Percentiles rank a stretch among this genome's conserved stretches.
phyloP scores from a whole-genome alignment of 2,113 vertebrate genomes.

The Vidua macroura region DNA sequence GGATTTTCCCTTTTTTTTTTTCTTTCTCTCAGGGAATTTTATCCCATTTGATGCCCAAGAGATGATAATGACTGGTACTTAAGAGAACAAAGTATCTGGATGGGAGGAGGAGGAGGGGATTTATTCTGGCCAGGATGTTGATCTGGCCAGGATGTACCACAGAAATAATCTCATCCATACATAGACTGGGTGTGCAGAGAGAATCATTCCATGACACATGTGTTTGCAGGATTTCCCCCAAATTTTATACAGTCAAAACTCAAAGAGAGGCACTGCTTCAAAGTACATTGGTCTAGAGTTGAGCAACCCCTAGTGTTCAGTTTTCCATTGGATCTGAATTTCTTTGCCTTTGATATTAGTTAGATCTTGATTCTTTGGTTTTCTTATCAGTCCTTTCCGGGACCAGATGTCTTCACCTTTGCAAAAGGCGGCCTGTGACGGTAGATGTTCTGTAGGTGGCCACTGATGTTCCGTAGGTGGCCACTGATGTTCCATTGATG shows the following conservation, averaged over 20 bases:
- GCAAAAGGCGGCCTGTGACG: background rate
- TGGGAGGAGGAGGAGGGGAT: background rate
- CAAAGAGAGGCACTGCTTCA: background rate
- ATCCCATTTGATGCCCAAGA: background rate
- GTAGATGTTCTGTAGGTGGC: background rate
- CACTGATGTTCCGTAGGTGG: too few relatives aligned
- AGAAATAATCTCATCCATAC: background rate
- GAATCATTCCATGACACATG: background rate
- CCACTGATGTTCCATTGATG: background rate
- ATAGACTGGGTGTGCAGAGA: too few relatives aligned
- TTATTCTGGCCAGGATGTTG: background rate
- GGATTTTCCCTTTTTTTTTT: background rate
- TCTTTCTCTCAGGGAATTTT: background rate
- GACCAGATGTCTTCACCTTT: background rate
- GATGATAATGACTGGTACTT: accelerated
- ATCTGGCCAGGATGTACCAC: background rate
- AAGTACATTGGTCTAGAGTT: background rate
- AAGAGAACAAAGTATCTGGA: background rate
- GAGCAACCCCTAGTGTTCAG: background rate
- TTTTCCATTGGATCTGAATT: background rate
- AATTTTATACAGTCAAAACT: background rate
- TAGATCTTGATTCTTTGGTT: background rate
- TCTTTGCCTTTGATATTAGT: background rate
- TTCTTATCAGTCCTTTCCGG: background rate
- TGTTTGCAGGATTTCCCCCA: background rate